These are phyloP conservation scores for Oxyruncus cristatus DNA, from an alignment of 2,113 vertebrate species.

Conservation along the genomic window DNA sequence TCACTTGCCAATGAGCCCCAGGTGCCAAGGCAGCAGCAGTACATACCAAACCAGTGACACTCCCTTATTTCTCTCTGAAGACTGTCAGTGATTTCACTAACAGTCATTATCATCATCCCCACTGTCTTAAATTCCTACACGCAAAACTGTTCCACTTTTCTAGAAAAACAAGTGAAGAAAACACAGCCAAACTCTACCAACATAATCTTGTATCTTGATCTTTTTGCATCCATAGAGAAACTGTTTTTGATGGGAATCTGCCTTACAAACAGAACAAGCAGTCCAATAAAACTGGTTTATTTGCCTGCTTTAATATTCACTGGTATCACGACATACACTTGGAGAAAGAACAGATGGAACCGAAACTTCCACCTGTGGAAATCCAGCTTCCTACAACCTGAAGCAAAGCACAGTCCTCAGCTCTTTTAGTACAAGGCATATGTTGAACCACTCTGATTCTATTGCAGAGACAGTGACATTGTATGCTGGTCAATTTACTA, in stretches of 20 bases:
- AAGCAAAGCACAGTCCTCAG: background rate
- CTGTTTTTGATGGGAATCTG: background rate
- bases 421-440: background rate
- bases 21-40: background rate
- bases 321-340: background rate
- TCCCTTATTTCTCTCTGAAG: background rate
- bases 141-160: background rate
- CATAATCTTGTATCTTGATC: background rate
- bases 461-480: background rate
- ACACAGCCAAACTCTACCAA: background rate
- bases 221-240: background rate
- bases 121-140: background rate
- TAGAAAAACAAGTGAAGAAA: background rate
- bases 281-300: background rate
- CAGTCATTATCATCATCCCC: background rate
- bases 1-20: background rate
- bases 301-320: background rate
- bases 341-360: background rate
- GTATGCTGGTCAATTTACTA: constrained; percentile 11
- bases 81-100: background rate
- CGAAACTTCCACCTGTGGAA: background rate
- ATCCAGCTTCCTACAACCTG: background rate
- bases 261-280: background rate
- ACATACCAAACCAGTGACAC: background rate
- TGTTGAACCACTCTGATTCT: background rate